phyloP scores from a whole-genome alignment of 92 coral and sea anemone species.

The Epizoanthus scotinus region DNA sequence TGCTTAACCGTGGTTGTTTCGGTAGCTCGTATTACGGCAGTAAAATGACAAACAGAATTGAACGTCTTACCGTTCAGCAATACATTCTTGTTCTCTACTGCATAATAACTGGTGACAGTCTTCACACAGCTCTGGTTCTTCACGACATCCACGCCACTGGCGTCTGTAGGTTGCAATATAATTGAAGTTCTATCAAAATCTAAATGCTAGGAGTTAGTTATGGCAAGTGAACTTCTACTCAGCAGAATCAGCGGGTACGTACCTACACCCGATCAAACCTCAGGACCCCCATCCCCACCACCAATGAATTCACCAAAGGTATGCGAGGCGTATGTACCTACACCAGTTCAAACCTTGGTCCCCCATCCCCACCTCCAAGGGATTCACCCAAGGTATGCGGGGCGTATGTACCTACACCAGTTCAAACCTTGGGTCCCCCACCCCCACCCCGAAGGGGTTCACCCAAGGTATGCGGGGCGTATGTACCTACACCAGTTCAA shows the following conservation, averaged over 20 bases:
- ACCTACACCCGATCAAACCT: slow-evolving; percentile 59
- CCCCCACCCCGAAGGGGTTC: too few relatives aligned
- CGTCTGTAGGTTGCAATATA: not conserved
- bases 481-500: slow-evolving; percentile 60
- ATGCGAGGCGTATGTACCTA: slow-evolving; percentile 41
- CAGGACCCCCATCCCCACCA: too few relatives aligned
- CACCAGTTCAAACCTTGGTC: slow-evolving; percentile 27
- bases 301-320: not conserved
- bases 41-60: not conserved
- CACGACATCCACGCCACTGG: slow-evolving; percentile 47
- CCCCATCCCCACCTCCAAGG: too few relatives aligned
- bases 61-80: slow-evolving; percentile 44
- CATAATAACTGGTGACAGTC: slow-evolving; percentile 79
- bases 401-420: slow-evolving; percentile 55
- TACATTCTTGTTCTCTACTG: slow-evolving; percentile 59
- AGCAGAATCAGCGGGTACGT: not conserved
- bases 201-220: too few relatives aligned
- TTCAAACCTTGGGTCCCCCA: not conserved
- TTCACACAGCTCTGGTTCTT: slow-evolving; percentile 86
- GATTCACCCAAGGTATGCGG: not conserved
- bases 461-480: not conserved
- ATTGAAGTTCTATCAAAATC: not conserved
- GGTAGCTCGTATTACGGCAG: not conserved
- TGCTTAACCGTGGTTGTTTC: too few relatives aligned
- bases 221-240: too few relatives aligned